phyloP scores from a whole-genome alignment of 1,140 invertebrate species.

The Cherax quadricarinatus region DNA sequence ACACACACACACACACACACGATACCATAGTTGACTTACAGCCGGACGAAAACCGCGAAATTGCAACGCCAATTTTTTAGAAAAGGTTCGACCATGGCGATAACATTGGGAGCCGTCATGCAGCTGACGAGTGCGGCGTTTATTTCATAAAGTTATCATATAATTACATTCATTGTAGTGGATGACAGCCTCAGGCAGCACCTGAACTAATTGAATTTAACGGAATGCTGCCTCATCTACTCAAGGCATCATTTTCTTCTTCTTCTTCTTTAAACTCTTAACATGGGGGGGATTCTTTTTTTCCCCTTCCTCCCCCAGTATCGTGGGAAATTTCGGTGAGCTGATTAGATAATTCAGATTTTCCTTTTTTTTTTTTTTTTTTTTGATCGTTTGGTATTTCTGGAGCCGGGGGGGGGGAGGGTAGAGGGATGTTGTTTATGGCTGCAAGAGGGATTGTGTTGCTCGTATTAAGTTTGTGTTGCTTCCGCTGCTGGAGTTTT shows the following conservation, averaged over 20 bases:
- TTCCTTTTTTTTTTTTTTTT: background rate
- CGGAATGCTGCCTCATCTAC: background rate
- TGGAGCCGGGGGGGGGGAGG: no score
- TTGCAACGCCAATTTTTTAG: conserved; percentile 22
- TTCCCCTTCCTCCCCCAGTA: no score
- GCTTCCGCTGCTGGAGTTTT: no score
- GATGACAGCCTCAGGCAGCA: conserved; percentile 22
- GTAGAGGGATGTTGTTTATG: no score
- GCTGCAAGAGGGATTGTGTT: no score
- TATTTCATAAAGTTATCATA: conserved; percentile 45
- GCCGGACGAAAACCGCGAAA: conserved; percentile 26
- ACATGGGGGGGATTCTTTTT: background rate
- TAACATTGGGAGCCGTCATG: conserved; percentile 32
- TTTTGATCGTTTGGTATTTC: no score
- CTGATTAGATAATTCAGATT: background rate
- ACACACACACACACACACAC: conserved; percentile 11
- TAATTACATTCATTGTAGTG: conserved; percentile 33
- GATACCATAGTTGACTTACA: conserved; percentile 14
- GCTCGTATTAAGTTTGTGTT: no score
- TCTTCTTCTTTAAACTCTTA: background rate
- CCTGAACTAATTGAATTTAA: conserved; percentile 34
- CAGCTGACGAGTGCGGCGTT: conserved; percentile 21
- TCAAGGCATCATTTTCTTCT: background rate
- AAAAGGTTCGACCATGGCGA: conserved; percentile 1
- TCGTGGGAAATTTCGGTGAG: background rate